Conservation (phyloP, 2,113 vertebrate genomes). For the Numida meleagris region DNA sequence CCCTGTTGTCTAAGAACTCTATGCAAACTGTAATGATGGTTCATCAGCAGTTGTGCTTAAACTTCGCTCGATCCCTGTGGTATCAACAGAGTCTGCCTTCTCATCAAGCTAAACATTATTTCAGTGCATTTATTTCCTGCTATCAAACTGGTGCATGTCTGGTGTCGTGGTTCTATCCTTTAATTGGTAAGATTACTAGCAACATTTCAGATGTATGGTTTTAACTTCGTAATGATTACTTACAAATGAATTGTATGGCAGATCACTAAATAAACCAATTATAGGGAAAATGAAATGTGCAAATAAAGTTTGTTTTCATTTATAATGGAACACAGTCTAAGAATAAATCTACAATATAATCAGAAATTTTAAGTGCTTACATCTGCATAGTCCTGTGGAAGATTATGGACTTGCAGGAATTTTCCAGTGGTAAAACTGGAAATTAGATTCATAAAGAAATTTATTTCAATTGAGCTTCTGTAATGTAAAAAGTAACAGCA, state of each 20-base stretch:
- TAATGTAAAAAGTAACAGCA: not conserved
- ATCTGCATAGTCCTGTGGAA: not conserved
- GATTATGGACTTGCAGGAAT: not conserved
- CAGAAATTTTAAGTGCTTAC: not conserved
- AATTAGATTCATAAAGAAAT: not conserved
- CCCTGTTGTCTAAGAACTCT: conserved; percentile 77
- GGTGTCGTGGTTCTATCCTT: conserved; percentile 87
- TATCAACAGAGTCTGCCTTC: conserved; percentile 79
- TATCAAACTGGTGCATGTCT: conserved; percentile 91
- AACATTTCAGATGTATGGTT: not conserved
- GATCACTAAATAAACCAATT: not conserved
- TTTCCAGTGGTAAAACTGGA: not conserved
- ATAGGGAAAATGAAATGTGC: not conserved
- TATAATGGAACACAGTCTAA: not conserved
- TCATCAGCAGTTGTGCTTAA: conserved; percentile 88
- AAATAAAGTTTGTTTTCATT: not conserved
- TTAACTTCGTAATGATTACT: not conserved
- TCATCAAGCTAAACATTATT: conserved; percentile 80
- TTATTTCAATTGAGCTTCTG: not conserved
- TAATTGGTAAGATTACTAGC: conserved; percentile 83
- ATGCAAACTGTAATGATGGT: conserved; percentile 84
- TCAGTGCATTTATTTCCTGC: conserved; percentile 87
- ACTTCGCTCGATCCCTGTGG: conserved; percentile 88
- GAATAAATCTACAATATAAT: not conserved
- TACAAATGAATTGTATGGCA: not conserved